Evolutionary conservation across 1,140 invertebrate species (phyloP).

Genomic region (Panulirus ornatus): DNA sequence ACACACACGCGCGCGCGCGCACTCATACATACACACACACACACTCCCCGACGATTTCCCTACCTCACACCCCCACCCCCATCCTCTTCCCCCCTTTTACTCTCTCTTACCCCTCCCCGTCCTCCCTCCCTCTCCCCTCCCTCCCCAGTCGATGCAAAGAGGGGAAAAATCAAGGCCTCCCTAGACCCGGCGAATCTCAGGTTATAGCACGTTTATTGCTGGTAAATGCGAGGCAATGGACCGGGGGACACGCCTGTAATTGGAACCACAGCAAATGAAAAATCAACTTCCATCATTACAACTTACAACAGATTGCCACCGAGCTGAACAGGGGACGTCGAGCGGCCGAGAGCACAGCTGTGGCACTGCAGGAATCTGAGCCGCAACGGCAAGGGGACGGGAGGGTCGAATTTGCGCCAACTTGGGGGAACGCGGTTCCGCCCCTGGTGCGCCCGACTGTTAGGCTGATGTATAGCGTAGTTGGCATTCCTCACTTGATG

Average conservation of each 20-base stretch:
- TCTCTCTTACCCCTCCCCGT: conserved; percentile 3
- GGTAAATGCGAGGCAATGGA: conserved; percentile 70
- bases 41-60: conserved; percentile 11
- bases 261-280: conserved; percentile 69
- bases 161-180: conserved; percentile 66
- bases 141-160: conserved; percentile 50
- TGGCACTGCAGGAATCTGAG: not conserved
- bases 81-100: conserved; percentile 6
- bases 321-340: conserved; percentile 36
- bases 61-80: not conserved
- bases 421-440: not conserved
- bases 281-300: conserved; percentile 72
- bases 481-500: conserved; percentile 70
- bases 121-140: not conserved
- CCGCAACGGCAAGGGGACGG: not conserved
- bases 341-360: not conserved
- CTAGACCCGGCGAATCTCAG: conserved; percentile 64
- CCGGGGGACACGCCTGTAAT: conserved; percentile 62
- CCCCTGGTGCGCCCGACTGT: conserved; percentile 40
- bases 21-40: not conserved
- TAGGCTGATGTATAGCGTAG: conserved; percentile 70
- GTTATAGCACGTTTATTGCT: conserved; percentile 69
- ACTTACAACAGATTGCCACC: conserved; percentile 72
- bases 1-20: not conserved
- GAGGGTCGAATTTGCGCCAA: conserved; percentile 13